phyloP scores from a whole-genome alignment of 1,140 invertebrate species.

The Ceratitis capitata region DNA sequence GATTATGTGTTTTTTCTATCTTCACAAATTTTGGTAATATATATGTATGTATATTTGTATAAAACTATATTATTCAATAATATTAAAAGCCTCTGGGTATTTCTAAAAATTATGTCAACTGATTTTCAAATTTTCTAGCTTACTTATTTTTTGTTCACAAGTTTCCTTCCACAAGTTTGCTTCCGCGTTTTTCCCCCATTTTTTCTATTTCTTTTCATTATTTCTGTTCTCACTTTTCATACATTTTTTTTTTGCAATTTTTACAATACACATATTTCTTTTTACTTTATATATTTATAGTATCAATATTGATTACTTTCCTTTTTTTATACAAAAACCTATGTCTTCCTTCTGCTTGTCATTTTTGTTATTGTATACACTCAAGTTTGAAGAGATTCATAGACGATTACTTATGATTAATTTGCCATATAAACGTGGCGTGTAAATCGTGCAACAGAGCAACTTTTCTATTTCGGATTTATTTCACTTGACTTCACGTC shows the following conservation, averaged over 20 bases:
- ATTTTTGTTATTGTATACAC: not conserved
- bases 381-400: not conserved
- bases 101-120: no score
- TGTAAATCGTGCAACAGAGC: not conserved
- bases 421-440: not conserved
- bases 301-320: not conserved
- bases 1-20: not conserved
- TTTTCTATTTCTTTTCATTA: not conserved
- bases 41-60: no score
- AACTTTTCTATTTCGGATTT: not conserved
- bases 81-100: no score
- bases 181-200: no score
- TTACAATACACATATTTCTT: not conserved
- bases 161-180: not conserved
- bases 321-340: not conserved
- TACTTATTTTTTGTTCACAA: not conserved
- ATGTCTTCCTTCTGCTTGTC: not conserved
- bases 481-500: not conserved
- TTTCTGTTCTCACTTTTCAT: not conserved
- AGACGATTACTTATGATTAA: conserved; percentile 21
- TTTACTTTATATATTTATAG: not conserved
- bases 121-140: not conserved
- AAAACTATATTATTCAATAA: no score
- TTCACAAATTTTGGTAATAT: no score
- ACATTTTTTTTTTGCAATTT: not conserved